Base-by-base conservation (phyloP, 1,140 invertebrate genomes). In the Tetraneura akinire region DNA sequence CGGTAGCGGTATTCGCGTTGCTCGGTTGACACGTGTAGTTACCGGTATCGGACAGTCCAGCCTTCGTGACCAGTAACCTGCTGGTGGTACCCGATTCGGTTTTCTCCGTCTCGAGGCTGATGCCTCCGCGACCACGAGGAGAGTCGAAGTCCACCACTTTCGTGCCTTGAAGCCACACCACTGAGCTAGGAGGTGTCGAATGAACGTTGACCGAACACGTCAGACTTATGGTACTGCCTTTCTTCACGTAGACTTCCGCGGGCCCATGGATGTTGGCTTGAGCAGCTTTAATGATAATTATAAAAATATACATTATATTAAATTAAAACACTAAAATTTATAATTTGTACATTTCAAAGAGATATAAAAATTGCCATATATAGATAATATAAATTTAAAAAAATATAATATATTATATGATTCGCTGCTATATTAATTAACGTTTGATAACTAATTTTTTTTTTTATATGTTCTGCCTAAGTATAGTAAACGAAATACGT, bases 101-200 rank as follows among this genome's bases (percentile, higher is more conserved):
- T 87, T 95, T 95, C 86, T 96, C 94, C 1, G 94, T 96, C 86
- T 96, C 94, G 83, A 97, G 88, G 84, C 92, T 94, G 84, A 97
- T 94, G 14, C 94, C 94, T 70, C 80, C 73, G 13, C 94, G 94
- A 71, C 80, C 73, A 83, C 93, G 89, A 21, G 93, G 91, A 37
- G 93, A 94, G 86, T 95, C 93, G 85, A 95, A 95, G 86, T 95
- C 93, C 10, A 95, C 91, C 21, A 94, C 89, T 14, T 90, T 88
- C 45, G 88, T 89, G 42, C 93, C 93, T 84, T 95, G 93, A 85
- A 94, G 94, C 93, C 93, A 94, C 82, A 90, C 86, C 18, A 92
- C 90, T 82, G 90, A 92, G 64, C 91, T 92, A 29, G 92, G 92
- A 23, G 92, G 92, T 80, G 92, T 92, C 60, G 93, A 94, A 85